These are phyloP conservation scores for Drosophila nannoptera DNA, from an alignment of 1,140 invertebrate species.

Conservation along the genomic window DNA sequence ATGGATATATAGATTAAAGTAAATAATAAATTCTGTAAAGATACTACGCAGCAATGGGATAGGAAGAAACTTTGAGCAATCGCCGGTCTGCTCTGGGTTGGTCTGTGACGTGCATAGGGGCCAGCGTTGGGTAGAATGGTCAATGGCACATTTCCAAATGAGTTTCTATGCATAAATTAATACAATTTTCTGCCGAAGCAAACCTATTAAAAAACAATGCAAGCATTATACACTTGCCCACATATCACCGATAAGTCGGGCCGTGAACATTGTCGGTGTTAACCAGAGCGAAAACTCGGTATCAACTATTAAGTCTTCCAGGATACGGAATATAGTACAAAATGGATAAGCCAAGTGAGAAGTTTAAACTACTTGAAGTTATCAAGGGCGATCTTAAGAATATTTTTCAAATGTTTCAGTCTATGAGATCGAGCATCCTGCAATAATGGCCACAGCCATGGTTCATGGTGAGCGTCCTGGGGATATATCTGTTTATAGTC, in stretches of 20 bases:
- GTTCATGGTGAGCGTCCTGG: constrained; percentile 55
- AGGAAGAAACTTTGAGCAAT: background rate
- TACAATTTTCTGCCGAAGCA: constrained; percentile 3
- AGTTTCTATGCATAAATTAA: constrained; percentile 28
- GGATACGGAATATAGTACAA: constrained; percentile 23
- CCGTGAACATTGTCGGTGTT: constrained; percentile 2
- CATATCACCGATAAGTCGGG: constrained; percentile 82
- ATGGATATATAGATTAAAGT: background rate
- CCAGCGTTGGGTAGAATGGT: background rate
- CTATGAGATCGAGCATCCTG: constrained; percentile 33
- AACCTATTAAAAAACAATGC: constrained; percentile 82
- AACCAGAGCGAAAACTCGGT: background rate
- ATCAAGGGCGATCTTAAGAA: background rate
- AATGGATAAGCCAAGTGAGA: constrained; percentile 42
- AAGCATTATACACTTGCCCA: constrained; percentile 81
- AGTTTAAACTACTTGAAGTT: background rate
- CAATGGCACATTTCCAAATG: constrained; percentile 16
- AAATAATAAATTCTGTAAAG: constrained; percentile 1
- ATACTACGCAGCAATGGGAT: constrained; percentile 4
- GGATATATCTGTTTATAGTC: constrained; percentile 52
- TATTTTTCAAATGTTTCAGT: constrained; percentile 2
- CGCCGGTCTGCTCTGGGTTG: background rate
- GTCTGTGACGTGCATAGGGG: constrained; percentile 17
- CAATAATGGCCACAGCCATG: constrained; percentile 76
- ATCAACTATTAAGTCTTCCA: background rate